Conservation (phyloP, 2,888 invertebrate genomes). For the Fragum fragum region DNA sequence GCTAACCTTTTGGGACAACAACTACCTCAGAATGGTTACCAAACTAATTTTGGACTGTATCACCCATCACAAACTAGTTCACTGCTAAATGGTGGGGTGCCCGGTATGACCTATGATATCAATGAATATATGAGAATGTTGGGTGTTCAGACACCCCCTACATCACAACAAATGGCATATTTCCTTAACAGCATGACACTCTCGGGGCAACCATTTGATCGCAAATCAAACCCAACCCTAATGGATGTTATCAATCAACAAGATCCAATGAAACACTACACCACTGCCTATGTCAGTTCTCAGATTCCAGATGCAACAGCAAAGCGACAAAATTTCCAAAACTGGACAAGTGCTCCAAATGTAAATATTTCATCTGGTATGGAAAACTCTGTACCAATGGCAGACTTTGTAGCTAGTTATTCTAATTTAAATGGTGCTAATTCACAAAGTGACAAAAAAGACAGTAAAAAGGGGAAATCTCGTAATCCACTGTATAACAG, state of each 20-base stretch:
- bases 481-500: slow-evolving; percentile 63
- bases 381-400: slow-evolving; percentile 37
- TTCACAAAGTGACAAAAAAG: slow-evolving; percentile 37
- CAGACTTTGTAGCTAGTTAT: slow-evolving; percentile 63
- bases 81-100: slow-evolving; percentile 54
- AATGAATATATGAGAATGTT: slow-evolving; percentile 79
- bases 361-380: slow-evolving; percentile 23
- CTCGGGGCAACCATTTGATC: slow-evolving; percentile 56
- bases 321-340: slow-evolving; percentile 50
- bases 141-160: slow-evolving; percentile 74
- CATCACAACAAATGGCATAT: slow-evolving; percentile 76
- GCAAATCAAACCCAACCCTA: slow-evolving; percentile 57
- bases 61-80: slow-evolving; percentile 51
- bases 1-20: slow-evolving; percentile 60
- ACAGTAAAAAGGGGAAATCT: slow-evolving; percentile 41
- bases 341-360: slow-evolving; percentile 63
- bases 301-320: slow-evolving; percentile 38
- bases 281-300: slow-evolving; percentile 30
- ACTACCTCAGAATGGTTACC: slow-evolving; percentile 57
- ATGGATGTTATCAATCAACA: slow-evolving; percentile 55
- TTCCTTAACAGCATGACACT: slow-evolving; percentile 72
- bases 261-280: slow-evolving; percentile 47
- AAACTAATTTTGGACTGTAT: slow-evolving; percentile 59
- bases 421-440: slow-evolving; percentile 66
- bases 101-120: slow-evolving; percentile 69